Base-by-base conservation (phyloP, 2,888 invertebrate genomes). In the Microctonus brassicae region DNA sequence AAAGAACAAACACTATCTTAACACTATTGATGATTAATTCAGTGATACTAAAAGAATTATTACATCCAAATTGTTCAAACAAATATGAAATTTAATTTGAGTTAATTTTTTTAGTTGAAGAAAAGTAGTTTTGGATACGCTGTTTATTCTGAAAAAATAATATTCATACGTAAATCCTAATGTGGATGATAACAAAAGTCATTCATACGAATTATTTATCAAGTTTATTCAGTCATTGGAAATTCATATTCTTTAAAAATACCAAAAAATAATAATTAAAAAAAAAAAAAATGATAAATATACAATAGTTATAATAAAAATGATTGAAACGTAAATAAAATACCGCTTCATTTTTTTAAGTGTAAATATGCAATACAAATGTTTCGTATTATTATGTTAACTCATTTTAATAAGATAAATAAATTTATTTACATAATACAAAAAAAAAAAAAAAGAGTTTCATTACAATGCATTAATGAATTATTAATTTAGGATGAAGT, bases 1-100 rank as follows among this genome's bases (percentile, higher is more conserved):
- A 91, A 90, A 75, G 90, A 90, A 80, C 86, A 88, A 77, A 88
- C 88, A 60, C 72, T 80, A 66, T 77, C 77, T 34, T 79, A 26
- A 69, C 1, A 20, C 5, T 7, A 0, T 58, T n/a, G 6, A 26
- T 10, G 10, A 4, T 55, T 13, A 26, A 24, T 10, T 11, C 13
- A 22, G 22, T 55, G 13, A 24, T 13, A 11, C 7, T 11, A 36
- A 36, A 36, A 2, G 36, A 36, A 2, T 36, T 4, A n/a, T 11
- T 39, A 3, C 13, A 39, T 9, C 11, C n/a, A 13, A 13, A 39
- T n/a, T 39, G 1, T 39, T n/a, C n/a, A 4, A n/a, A 4, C 39
- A 13, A 5, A 39, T n/a, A 39, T 39, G 13, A n/a, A 13, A 39
- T n/a, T 5, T 4, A 39, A n/a, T n/a, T n/a, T n/a, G n/a, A n/a